phyloP scores from a whole-genome alignment of 53 echinoderm and acorn worm genomes.

The Glandiceps talaboti region DNA sequence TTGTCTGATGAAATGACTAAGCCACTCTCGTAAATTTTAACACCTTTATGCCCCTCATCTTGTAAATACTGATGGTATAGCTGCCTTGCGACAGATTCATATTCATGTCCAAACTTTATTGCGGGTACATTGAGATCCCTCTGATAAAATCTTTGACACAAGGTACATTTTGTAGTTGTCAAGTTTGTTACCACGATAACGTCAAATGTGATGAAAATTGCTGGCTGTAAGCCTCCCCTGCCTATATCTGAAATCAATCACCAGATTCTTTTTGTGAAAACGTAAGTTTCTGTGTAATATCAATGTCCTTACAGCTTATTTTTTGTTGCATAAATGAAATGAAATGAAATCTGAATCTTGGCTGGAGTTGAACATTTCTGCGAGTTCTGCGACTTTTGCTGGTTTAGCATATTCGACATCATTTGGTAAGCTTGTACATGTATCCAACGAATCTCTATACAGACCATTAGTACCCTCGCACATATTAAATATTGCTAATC shows the following conservation, averaged over 20 bases:
- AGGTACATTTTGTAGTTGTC: neutral
- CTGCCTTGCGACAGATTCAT: neutral
- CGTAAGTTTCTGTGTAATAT: neutral
- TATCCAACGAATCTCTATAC: neutral
- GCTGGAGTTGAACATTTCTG: neutral
- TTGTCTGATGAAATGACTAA: neutral
- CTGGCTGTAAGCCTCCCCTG: constrained; percentile 28
- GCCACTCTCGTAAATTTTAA: neutral
- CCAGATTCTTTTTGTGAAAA: neutral
- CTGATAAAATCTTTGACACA: neutral
- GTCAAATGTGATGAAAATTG: constrained; percentile 10
- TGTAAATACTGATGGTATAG: neutral
- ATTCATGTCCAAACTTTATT: neutral
- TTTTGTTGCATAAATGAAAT: neutral
- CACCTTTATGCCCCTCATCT: neutral
- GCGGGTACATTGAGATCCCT: neutral
- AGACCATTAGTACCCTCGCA: neutral
- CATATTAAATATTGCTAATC: neutral
- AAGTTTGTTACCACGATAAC: neutral
- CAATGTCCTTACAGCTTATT: neutral
- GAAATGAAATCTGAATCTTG: neutral
- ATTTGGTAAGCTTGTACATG: neutral
- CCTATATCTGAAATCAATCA: constrained; percentile 18
- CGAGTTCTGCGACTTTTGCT: neutral
- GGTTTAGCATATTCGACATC: neutral